Evolutionary conservation across 2,888 invertebrate species (phyloP), one percentile per base, ranked within the genome.

Genomic region (Gastracanthus pulcherrimus): DNA sequence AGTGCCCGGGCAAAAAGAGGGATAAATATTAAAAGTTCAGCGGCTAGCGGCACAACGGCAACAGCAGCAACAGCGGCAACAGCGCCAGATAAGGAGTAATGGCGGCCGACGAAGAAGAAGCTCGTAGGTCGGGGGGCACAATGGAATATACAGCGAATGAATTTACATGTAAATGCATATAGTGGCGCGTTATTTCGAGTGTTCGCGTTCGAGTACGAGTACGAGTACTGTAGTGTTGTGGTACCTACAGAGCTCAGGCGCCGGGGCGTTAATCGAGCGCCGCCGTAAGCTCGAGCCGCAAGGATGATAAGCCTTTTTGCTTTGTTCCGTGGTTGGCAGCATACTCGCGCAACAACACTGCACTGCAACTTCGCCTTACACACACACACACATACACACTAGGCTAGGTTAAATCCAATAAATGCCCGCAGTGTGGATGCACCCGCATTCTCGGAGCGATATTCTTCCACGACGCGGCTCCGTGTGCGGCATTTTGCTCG

Each of bases 81-180:
- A 51, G 5, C 16, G 26, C 60, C 38, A 60, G 72, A 72, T 72
- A 72, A 72, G 72, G 72, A 72, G 45, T 72, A 72, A 72, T 45
- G 72, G 72, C 31, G 36, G 34, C 7, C 16, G 70, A 70, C 51
- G 70, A 70, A 70, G 55, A 70, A 70, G 70, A 70, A 70, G 55
- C 70, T 70, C 41, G 36, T 23, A 45, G 3, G n/a, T n/a, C 16
- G 23, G 11, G 19, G 19, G 51, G 29, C 29, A 29, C 19, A 31
- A n/a, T 5, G n/a, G 19, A 6, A 11, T 45, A 34, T 23, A 16
- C 13, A 11, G 34, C 26, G 55, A 72, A 72, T 58, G 72, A 72
- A 72, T 72, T 72, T 72, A 41, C 41, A 72, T 60, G 72, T 31
- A 72, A 45, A 72, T 72, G 41, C 60, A 60, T 41, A 60, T n/a